Evolutionary conservation across 1,140 invertebrate species (phyloP), one percentile per base, ranked within the genome.

Genomic region (Drosophila tropicalis): DNA sequence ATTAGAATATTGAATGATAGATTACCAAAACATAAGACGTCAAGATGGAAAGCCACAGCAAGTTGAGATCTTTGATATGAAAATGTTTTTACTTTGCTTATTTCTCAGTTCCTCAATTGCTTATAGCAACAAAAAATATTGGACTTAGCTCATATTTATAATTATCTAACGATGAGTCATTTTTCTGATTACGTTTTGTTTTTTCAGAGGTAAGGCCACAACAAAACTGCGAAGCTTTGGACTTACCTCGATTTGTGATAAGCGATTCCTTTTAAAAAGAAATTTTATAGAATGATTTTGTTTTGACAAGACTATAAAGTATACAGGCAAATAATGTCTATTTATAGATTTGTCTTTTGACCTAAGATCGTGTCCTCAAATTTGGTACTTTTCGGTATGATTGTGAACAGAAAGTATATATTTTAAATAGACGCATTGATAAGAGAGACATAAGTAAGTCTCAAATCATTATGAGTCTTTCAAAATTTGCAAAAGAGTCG

Each of bases 101-200:
- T 29, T 29, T 29, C 12, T 10, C 34, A 36, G 9, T 36, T 36
- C 2, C 9, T 34, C 34, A 29, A 29, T 25, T 25, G 22, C 2
- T 25, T 3, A 25, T 25, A 25, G 22, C 22, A 29, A 29, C 29
- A 29, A 29, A 29, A 6, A 29, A 29, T 29, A 25, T 25, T 13
- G 2, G 36, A 12, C 12, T 13, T 13, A 51, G 17, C 17, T 51
- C 44, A 51, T 51, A 3, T 22, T 12, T 51, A 22, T 51, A 12
- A 51, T 51, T 51, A 51, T 4, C 17, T 51, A 19, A 51, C 17
- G 44, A 51, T 51, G 44, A 51, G 17, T 51, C 44, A 51, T 51
- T 12, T 47, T 51, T 51, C 44, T 22, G 36, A 22, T 19, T 12
- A 22, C 15, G 7, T 9, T 9, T 47, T 22, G 17, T 51, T 22